phyloP scores from a whole-genome alignment of 1,140 invertebrate species.

The Calephelis virginiensis region DNA sequence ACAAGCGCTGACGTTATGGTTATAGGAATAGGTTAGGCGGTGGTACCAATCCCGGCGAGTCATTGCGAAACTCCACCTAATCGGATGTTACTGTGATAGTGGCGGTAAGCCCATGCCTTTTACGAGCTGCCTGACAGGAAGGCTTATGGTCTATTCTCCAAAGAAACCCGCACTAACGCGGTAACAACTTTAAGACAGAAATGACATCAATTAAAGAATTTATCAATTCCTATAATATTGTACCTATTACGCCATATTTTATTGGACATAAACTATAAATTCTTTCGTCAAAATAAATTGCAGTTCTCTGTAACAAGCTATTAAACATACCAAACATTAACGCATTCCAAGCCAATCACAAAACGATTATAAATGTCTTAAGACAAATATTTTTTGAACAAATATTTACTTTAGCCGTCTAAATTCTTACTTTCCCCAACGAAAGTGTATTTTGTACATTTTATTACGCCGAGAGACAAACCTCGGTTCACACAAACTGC shows the following conservation, averaged over 20 bases:
- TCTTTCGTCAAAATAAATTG: not conserved
- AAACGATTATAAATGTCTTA: constrained; percentile 14
- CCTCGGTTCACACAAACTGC: constrained; percentile 21
- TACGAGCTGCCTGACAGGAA: no score
- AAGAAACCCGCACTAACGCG: no score
- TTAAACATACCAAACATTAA: constrained; percentile 8
- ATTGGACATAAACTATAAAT: constrained; percentile 4
- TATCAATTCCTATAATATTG: no score
- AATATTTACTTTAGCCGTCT: not conserved
- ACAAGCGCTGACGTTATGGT: no score
- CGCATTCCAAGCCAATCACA: constrained; percentile 5
- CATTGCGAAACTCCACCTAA: no score
- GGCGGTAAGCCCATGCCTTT: no score
- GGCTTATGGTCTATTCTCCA: no score
- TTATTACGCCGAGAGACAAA: constrained; percentile 23
- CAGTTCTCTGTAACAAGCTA: not conserved
- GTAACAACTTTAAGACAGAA: no score
- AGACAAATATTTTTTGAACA: constrained; percentile 6
- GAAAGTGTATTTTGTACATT: constrained; percentile 15
- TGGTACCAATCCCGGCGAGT: no score
- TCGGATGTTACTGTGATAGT: no score
- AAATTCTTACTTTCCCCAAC: constrained; percentile 7
- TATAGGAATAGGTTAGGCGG: no score
- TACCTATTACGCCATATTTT: not conserved
- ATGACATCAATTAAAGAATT: no score